A percentile compares a stretch with the other conserved stretches of the same genome.
These are phyloP conservation scores for Takifugu bimaculatus DNA, from an alignment of 2,113 vertebrate genomes.

Conservation along the genomic window DNA sequence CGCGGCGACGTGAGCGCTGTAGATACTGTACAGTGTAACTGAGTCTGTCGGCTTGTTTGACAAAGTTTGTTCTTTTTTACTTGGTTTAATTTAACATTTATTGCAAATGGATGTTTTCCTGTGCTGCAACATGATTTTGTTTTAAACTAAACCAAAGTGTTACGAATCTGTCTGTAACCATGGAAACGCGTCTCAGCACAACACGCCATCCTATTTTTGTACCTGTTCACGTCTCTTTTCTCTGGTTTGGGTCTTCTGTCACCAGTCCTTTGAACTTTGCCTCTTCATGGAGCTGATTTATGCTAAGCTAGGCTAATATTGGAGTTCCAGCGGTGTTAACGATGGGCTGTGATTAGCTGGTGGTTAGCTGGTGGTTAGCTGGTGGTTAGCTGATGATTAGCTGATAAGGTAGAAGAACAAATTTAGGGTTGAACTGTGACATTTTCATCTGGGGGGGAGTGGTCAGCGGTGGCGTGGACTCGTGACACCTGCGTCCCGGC, in stretches of 20 bases:
- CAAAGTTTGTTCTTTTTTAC: slow-evolving; percentile 44
- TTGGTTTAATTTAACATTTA: slow-evolving; percentile 64
- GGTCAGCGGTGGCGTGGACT: no score
- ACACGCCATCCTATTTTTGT: slow-evolving; percentile 68
- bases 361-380: no score
- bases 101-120: slow-evolving; percentile 22
- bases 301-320: slow-evolving; percentile 26
- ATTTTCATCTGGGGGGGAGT: no score
- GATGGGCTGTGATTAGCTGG: no score
- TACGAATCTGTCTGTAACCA: slow-evolving; percentile 60
- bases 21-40: slow-evolving; percentile 68
- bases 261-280: slow-evolving; percentile 39
- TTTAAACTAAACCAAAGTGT: slow-evolving; percentile 80
- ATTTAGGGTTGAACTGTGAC: no score
- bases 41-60: slow-evolving; percentile 45
- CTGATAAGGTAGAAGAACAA: no score
- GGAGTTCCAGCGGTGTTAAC: background rate
- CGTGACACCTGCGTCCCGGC: no score
- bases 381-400: no score
- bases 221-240: slow-evolving; percentile 27
- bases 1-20: slow-evolving; percentile 19
- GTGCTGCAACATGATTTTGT: slow-evolving; percentile 61
- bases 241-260: slow-evolving; percentile 13
- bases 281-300: background rate
- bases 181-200: slow-evolving; percentile 62